Evolutionary conservation across 92 coral and sea anemone species (phyloP).

Genomic region (Zoanthus gigantus): DNA sequence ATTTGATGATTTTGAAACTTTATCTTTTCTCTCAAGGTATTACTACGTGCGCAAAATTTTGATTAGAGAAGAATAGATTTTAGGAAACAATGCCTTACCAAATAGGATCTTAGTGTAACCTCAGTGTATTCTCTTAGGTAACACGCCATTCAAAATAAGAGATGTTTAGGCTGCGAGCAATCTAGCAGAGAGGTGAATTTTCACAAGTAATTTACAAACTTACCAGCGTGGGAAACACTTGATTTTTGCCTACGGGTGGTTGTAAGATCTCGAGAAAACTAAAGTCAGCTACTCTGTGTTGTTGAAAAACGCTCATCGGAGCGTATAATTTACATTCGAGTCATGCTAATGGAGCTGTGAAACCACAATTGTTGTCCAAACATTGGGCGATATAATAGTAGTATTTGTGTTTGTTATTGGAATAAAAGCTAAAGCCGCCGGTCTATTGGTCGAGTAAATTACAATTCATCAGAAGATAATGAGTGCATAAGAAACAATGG

Average conservation of each 20-base stretch:
- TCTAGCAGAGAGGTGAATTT: slow-evolving; percentile 16
- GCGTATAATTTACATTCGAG: slow-evolving; percentile 40
- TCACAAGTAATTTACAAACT: slow-evolving; percentile 20
- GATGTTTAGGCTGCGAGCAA: neutral
- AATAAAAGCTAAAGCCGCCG: slow-evolving; percentile 23
- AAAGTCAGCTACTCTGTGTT: neutral
- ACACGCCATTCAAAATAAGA: neutral
- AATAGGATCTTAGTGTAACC: neutral
- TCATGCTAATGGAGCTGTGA: slow-evolving; percentile 47
- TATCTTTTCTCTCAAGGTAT: neutral
- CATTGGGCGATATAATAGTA: slow-evolving; percentile 31
- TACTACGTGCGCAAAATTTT: slow-evolving; percentile 48
- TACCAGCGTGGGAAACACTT: slow-evolving; percentile 33
- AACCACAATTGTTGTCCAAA: slow-evolving; percentile 45
- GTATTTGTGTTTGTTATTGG: slow-evolving; percentile 48
- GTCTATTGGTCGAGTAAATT: slow-evolving; percentile 49
- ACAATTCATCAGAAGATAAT: slow-evolving; percentile 36
- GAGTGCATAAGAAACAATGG: slow-evolving; percentile 47
- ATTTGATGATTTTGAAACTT: neutral
- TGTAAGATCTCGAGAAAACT: neutral
- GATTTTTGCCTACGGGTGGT: slow-evolving; percentile 34
- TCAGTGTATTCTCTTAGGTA: neutral
- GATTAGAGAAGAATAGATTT: neutral
- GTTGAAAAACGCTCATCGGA: slow-evolving; percentile 25
- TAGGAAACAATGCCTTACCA: slow-evolving; percentile 23